These are phyloP conservation scores for Sebastes dallii DNA, from an alignment of 2,797 vertebrate species.

Conservation along the genomic window DNA sequence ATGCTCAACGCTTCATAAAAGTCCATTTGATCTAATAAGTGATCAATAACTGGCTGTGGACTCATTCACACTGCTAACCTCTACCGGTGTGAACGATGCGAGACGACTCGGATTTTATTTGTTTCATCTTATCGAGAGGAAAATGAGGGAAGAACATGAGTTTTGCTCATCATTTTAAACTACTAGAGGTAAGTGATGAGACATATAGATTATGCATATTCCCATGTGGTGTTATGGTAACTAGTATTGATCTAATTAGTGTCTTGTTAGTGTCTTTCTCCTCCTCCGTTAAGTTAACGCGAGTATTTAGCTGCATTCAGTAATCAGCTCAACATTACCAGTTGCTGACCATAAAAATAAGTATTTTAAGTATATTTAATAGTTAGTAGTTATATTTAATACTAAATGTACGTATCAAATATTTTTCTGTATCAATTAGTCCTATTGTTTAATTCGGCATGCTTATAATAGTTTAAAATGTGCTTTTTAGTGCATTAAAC, in stretches of 20 bases:
- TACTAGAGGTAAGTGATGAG: conserved; percentile 34
- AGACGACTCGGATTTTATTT: conserved; percentile 15
- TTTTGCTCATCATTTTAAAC: neutral
- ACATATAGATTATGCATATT: neutral
- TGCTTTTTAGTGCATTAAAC: neutral
- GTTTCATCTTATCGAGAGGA: conserved; percentile 12
- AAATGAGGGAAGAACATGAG: neutral
- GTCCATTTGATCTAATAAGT: neutral
- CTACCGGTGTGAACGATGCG: conserved; percentile 28
- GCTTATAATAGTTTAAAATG: fast-evolving
- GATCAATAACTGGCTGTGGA: neutral
- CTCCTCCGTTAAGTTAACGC: neutral
- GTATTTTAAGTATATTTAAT: neutral
- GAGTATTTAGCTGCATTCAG: neutral
- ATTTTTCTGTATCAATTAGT: fast-evolving
- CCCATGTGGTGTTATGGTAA: neutral
- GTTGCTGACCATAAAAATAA: neutral
- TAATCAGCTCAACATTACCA: neutral
- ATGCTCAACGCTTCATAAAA: neutral
- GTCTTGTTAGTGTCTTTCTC: neutral
- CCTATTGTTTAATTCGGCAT: neutral
- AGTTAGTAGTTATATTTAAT: neutral
- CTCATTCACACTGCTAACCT: neutral
- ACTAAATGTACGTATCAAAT: neutral
- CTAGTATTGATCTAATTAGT: neutral